Evolutionary conservation across 1,140 invertebrate genomes (phyloP).

Genomic region (Onthophagus taurus): DNA sequence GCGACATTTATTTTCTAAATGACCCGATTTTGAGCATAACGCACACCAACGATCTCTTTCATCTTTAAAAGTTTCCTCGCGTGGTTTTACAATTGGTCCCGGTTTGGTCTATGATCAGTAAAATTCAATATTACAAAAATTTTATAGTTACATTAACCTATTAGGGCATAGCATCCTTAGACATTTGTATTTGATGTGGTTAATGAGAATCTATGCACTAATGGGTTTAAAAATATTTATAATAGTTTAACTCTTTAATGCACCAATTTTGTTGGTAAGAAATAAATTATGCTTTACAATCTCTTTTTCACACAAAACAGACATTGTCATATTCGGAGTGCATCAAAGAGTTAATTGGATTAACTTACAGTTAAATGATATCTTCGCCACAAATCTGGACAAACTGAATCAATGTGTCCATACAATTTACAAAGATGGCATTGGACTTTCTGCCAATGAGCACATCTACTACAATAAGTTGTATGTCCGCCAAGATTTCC

Average conservation of each 20-base stretch:
- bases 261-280: no score
- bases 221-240: no score
- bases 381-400: constrained; percentile 56
- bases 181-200: no score
- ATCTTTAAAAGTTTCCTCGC: neutral
- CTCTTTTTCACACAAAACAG: no score
- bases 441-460: constrained; percentile 39
- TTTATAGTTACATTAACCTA: no score
- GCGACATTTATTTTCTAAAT: constrained; percentile 46
- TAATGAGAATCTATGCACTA: no score
- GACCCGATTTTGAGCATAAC: constrained; percentile 51
- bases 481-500: constrained; percentile 47
- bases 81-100: neutral
- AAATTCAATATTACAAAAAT: no score
- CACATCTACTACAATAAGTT: constrained; percentile 48
- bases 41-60: constrained; percentile 41
- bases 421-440: constrained; percentile 49
- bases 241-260: no score
- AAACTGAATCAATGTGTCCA: constrained; percentile 45
- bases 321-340: neutral
- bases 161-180: no score
- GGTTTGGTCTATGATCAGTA: constrained; percentile 3
- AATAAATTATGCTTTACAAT: no score
- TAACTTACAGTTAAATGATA: constrained; percentile 55
- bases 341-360: neutral